Evolutionary conservation across 2,797 vertebrate genomes (phyloP).

Genomic region (Nasua narica): DNA sequence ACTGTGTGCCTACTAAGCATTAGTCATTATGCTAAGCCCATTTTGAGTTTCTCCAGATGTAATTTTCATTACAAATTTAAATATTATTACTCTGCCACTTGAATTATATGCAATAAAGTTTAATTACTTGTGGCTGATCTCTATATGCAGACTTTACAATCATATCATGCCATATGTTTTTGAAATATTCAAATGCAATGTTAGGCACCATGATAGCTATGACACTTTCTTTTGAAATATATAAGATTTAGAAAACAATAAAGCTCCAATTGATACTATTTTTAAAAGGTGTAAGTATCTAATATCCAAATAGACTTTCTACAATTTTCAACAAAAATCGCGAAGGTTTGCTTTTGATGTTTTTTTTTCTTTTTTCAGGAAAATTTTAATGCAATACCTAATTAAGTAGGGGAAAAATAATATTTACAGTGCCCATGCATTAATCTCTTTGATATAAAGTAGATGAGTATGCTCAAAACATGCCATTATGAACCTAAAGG

Average conservation of each 20-base stretch:
- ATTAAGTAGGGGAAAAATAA: slow-evolving; percentile 78
- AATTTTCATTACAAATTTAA: neutral
- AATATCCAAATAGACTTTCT: slow-evolving; percentile 46
- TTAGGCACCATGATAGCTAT: slow-evolving; percentile 1
- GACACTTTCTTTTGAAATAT: neutral
- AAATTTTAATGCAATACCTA: slow-evolving; percentile 75
- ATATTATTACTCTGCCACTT: neutral
- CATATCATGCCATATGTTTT: neutral
- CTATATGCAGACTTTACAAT: neutral
- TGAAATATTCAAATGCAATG: neutral
- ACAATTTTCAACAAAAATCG: slow-evolving; percentile 41
- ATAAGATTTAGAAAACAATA: slow-evolving; percentile 61
- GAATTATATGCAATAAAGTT: neutral
- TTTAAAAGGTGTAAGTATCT: neutral
- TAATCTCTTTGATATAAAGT: slow-evolving; percentile 83
- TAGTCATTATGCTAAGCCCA: neutral
- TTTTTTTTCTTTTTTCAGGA: slow-evolving; percentile 58
- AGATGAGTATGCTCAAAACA: slow-evolving; percentile 85
- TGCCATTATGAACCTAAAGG: slow-evolving; percentile 80
- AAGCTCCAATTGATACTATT: slow-evolving; percentile 1
- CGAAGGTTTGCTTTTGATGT: slow-evolving; percentile 6
- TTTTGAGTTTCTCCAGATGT: neutral
- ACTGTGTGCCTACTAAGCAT: neutral
- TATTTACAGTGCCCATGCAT: slow-evolving; percentile 81
- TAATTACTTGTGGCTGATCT: neutral